phyloP scores from a whole-genome alignment of 2,113 vertebrate genomes.

The Lampris megalopsis region DNA sequence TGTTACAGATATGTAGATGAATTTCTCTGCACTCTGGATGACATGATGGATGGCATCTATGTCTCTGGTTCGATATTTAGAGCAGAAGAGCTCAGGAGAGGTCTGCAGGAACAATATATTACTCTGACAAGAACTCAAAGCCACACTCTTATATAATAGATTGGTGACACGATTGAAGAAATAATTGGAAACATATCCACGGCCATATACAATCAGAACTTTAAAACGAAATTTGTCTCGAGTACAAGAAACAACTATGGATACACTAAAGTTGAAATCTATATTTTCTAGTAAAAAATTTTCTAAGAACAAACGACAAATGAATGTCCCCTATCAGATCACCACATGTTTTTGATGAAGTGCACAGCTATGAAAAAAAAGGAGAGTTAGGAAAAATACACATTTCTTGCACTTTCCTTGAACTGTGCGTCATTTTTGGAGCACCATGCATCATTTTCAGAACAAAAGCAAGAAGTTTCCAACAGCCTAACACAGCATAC shows the following conservation, averaged over 20 bases:
- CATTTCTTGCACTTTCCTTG: neutral
- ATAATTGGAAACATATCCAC: too few relatives aligned
- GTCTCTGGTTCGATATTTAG: slow-evolving; percentile 74
- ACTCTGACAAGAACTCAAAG: slow-evolving; percentile 8
- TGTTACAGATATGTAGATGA: slow-evolving; percentile 75
- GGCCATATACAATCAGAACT: too few relatives aligned
- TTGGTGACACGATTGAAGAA: too few relatives aligned
- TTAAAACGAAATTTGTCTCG: too few relatives aligned
- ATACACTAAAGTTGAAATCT: too few relatives aligned
- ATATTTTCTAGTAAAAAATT: neutral
- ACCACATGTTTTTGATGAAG: neutral
- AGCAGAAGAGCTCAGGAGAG: slow-evolving; percentile 73
- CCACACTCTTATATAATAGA: too few relatives aligned
- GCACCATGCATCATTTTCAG: slow-evolving; percentile 25
- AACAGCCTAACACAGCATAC: slow-evolving; percentile 42
- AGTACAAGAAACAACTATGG: too few relatives aligned
- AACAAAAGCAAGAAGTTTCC: slow-evolving; percentile 16
- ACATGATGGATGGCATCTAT: slow-evolving; percentile 74
- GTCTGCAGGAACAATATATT: slow-evolving; percentile 55
- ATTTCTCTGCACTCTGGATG: slow-evolving; percentile 71
- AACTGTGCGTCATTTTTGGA: too few relatives aligned
- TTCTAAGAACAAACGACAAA: neutral
- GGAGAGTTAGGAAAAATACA: neutral
- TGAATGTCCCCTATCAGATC: too few relatives aligned
- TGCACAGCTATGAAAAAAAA: neutral